Conservation (phyloP, 1,140 invertebrate genomes). For the Drosophila albomicans region DNA sequence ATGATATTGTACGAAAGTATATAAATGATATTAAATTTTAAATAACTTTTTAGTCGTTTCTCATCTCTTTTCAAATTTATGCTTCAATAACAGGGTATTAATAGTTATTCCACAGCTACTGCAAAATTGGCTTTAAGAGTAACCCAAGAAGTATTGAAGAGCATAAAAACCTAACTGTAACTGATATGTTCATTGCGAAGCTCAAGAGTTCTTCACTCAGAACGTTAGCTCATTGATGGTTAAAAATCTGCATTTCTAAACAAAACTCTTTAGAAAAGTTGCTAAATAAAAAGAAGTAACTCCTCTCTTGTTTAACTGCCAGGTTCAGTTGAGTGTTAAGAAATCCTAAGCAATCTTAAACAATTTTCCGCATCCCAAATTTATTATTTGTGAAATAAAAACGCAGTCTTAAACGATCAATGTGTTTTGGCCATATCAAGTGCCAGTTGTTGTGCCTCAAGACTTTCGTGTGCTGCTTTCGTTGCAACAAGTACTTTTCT, state of each 20-base stretch:
- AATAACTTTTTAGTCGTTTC: no score
- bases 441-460: neutral
- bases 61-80: neutral
- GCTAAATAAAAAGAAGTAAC: neutral
- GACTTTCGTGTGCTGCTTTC: neutral
- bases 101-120: conserved; percentile 19
- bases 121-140: conserved; percentile 1
- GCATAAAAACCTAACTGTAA: conserved; percentile 7
- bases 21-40: no score
- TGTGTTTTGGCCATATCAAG: conserved; percentile 2
- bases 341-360: neutral
- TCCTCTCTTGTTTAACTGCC: neutral
- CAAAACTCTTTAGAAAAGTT: neutral
- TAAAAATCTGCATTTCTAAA: no score
- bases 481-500: no score
- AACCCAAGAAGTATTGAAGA: neutral
- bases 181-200: neutral
- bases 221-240: neutral
- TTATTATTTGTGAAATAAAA: neutral
- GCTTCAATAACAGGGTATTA: neutral
- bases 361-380: neutral
- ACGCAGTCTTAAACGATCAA: conserved; percentile 1
- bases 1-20: no score
- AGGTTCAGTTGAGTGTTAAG: neutral
- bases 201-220: neutral